Conservation (phyloP, 2,797 vertebrate genomes). For the Amazona ochrocephala region DNA sequence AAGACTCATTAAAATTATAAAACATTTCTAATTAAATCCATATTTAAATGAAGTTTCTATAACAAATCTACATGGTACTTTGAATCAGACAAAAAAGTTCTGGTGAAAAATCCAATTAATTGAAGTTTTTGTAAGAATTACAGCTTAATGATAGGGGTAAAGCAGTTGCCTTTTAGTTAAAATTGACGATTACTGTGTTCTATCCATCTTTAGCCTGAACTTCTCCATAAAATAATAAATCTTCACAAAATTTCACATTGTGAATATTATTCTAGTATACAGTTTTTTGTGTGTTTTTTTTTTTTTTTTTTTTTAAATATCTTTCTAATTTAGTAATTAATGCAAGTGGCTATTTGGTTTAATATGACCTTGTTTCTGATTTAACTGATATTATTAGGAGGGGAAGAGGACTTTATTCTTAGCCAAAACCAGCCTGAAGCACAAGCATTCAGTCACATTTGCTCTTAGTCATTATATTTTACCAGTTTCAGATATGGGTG, state of each 20-base stretch:
- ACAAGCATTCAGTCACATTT: rapidly evolving
- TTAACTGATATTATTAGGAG: background rate
- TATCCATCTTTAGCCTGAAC: background rate
- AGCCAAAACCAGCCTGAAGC: background rate
- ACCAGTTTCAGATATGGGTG: rapidly evolving
- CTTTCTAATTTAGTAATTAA: background rate
- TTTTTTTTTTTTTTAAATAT: background rate
- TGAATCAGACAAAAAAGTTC: constrained; percentile 72
- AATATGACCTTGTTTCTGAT: background rate
- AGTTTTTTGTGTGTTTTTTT: too few relatives aligned
- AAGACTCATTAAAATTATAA: constrained; percentile 82
- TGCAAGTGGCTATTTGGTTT: background rate
- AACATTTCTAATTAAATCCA: constrained; percentile 82
- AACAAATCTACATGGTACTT: constrained; percentile 70
- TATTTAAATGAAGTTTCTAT: constrained; percentile 81
- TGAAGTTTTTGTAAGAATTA: constrained; percentile 74
- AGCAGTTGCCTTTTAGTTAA: constrained; percentile 58
- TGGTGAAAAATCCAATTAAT: constrained; percentile 74
- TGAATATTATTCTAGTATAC: background rate
- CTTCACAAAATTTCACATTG: background rate
- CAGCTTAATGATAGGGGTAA: constrained; percentile 49
- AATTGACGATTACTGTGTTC: background rate
- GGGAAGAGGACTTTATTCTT: background rate
- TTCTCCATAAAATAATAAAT: background rate
- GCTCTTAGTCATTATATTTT: background rate